Base-by-base conservation (phyloP, 2,113 vertebrate genomes). In the Brachirus orientalis region DNA sequence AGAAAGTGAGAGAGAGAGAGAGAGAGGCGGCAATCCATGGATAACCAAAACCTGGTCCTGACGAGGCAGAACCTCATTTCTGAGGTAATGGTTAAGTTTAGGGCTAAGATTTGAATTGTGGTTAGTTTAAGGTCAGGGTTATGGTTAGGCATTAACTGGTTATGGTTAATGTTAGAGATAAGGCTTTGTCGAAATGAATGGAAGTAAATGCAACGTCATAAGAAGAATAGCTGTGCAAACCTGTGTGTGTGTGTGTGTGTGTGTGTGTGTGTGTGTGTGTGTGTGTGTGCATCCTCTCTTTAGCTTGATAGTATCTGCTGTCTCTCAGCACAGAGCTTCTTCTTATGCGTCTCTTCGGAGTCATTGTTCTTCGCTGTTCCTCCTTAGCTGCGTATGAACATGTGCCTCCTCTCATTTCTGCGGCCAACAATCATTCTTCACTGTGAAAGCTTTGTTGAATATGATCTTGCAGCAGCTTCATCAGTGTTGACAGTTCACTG, bases 401-500 rank as follows among this genome's bases (percentile, higher is more conserved):
- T 60, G 69, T 72, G 75, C 75, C 75, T 75, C n/a, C 47, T 74
- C 38, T 75, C 61, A 51, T 57, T 62, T 60, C 38, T 36, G 56
- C 43, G 36, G 66, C 81, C 66, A 81, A 62, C 45, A 19, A 47
- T 81, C 67, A 83, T 70, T 58, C 76, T 62, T 77, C 60, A 59
- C 45, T 18, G 5, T 61, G 60, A 56, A 62, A 60, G 75, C 70
- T 72, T 65, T 74, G 78, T 76, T 85, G 69, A 79, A 81, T 74
- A 67, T 73, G 70, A 85, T 79, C 75, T 63, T 63, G 45, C 77
- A 41, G 77, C 77, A 62, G 83, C 65, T 80, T 83, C 82, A 87
- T 85, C 76, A 69, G 53, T 16, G 75, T 45, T 72, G 79, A 62
- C 86, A 85, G 69, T 59, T 1, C 64, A 47, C 56, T 67, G 81